Base-by-base conservation (phyloP, 2,888 invertebrate genomes). In the Cryptocephalus moraei region DNA sequence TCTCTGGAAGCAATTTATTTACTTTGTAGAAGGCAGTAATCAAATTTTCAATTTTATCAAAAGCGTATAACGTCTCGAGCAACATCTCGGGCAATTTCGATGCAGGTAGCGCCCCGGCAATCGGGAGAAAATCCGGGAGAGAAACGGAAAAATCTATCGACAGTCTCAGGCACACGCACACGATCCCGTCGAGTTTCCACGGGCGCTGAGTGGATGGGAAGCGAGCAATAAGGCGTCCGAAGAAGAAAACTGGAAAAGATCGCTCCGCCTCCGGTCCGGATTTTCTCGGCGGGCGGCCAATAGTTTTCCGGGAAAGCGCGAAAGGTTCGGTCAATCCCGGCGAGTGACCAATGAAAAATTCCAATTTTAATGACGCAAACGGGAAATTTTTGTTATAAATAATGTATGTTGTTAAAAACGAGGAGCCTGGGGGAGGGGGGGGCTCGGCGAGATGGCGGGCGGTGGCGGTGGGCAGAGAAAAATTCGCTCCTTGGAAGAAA, bases 361-460 rank as follows among this genome's bases (percentile, higher is more conserved):
- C 47, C 51, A 56, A 50, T 59, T 62, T 61, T 65, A 60, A 58
- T 67, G 68, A 67, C 68, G 68, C 61, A 65, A 61, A 63, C 59
- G 60, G 57, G 53, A 58, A 58, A 60, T 65, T 65, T 67, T 68
- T 68, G 68, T 68, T 68, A 69, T 69, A 69, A 69, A 69, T 69
- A 68, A 69, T 69, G 67, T 62, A 69, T 68, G 65, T 62, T 62
- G 64, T 62, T 64, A 62, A 63, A 65, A 60, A 59, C 59, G 62
- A 62, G 56, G 57, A 12, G 36, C 36, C 12, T n/a, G 34, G 34
- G 34, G 34, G 9, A 9, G n/a, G n/a, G n/a, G 36, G 36, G 36
- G 12, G 36, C 12, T 36, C 12, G 36, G 12, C 11, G 12, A 36
- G 12, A 4, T 36, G 12, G 22, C 22, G 12, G 36, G n/a, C n/a